Conservation (phyloP, 2,888 invertebrate species). For the Atethmia centrago region DNA sequence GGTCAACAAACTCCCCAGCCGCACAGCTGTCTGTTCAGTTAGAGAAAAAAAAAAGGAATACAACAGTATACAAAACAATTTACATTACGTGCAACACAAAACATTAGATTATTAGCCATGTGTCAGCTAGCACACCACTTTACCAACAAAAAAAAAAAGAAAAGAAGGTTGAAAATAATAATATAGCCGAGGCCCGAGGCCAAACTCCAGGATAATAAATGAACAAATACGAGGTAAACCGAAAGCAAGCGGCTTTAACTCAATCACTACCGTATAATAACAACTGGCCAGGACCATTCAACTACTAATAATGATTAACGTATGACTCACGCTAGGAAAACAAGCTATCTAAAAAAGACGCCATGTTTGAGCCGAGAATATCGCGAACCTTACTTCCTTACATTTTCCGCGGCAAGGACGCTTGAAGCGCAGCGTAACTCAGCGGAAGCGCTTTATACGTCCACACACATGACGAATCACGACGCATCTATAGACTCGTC, state of each 20-base stretch:
- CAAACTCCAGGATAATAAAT: conserved; percentile 26
- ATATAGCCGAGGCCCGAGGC: not conserved
- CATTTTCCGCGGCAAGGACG: conserved; percentile 60
- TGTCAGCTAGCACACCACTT: no score
- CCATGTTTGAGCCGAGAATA: conserved; percentile 52
- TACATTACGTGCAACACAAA: no score
- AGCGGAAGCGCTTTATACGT: conserved; percentile 57
- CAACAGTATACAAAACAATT: no score
- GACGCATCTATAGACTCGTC: conserved; percentile 26
- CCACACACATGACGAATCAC: conserved; percentile 36
- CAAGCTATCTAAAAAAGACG: conserved; percentile 42
- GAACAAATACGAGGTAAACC: conserved; percentile 21
- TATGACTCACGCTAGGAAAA: conserved; percentile 55
- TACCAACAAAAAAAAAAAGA: no score
- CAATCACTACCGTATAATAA: conserved; percentile 30
- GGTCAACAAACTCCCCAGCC: no score
- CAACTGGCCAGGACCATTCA: conserved; percentile 27
- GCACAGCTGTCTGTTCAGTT: no score
- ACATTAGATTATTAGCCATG: no score
- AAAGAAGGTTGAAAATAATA: no score
- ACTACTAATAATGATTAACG: conserved; percentile 46
- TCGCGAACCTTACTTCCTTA: conserved; percentile 55
- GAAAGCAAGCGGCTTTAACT: conserved; percentile 28
- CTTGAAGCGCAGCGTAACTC: conserved; percentile 61
- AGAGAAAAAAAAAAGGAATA: no score